Conservation (phyloP, 2,113 vertebrate genomes). For the Petaurus breviceps region DNA sequence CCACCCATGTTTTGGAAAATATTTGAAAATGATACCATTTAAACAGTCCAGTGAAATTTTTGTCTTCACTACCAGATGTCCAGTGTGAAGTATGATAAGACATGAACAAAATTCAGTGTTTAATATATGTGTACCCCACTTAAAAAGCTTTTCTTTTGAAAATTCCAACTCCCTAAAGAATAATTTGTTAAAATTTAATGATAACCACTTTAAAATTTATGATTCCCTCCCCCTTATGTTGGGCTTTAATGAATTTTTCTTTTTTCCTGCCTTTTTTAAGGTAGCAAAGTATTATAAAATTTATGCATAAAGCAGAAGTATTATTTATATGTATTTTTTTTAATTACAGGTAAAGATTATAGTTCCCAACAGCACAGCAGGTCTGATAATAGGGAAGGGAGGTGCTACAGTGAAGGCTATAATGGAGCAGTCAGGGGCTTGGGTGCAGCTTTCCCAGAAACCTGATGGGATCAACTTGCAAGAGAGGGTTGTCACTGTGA, state of each 20-base stretch:
- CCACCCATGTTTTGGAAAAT: slow-evolving; percentile 38
- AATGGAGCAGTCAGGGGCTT: slow-evolving; percentile 94
- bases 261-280: slow-evolving; percentile 85
- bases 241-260: slow-evolving; percentile 78
- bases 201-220: slow-evolving; percentile 74
- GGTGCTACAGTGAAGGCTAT: slow-evolving; percentile 94
- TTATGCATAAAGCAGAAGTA: slow-evolving; percentile 87
- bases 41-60: not conserved
- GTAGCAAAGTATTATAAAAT: slow-evolving; percentile 85
- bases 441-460: slow-evolving; percentile 94
- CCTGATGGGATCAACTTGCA: slow-evolving; percentile 94
- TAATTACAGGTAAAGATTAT: slow-evolving; percentile 94
- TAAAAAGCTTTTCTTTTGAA: slow-evolving; percentile 69
- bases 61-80: slow-evolving; percentile 40
- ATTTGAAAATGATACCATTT: slow-evolving; percentile 52
- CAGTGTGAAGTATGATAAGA: slow-evolving; percentile 64
- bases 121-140: slow-evolving; percentile 55
- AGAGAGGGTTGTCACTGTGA: slow-evolving; percentile 94
- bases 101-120: slow-evolving; percentile 56
- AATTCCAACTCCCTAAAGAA: slow-evolving; percentile 49
- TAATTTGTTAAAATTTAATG: slow-evolving; percentile 71
- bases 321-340: slow-evolving; percentile 90
- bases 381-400: slow-evolving; percentile 94
- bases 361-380: slow-evolving; percentile 94
- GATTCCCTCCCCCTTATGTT: slow-evolving; percentile 71